Conservation (phyloP, 1,140 invertebrate species). For the Cataglyphis hispanica region DNA sequence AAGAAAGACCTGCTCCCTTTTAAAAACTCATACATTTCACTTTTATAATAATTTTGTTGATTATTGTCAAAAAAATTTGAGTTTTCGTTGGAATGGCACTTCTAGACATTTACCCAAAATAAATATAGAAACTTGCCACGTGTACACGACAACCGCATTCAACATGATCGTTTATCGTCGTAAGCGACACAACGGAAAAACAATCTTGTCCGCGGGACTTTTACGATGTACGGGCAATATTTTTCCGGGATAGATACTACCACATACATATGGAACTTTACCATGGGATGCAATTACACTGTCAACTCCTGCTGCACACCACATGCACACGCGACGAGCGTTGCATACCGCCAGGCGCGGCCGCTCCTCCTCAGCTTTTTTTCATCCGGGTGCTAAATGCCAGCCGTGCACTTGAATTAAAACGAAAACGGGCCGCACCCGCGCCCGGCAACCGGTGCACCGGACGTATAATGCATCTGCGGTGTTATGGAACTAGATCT, state of each 20-base stretch:
- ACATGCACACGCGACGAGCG: constrained; percentile 4
- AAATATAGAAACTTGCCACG: too few relatives aligned
- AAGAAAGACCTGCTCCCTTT: too few relatives aligned
- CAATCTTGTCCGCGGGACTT: background rate
- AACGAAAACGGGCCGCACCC: constrained; percentile 41
- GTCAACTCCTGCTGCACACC: constrained; percentile 29
- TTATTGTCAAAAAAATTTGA: too few relatives aligned
- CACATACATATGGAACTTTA: constrained; percentile 8
- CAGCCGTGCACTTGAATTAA: constrained; percentile 63
- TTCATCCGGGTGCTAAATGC: constrained; percentile 28
- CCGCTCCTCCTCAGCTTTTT: background rate
- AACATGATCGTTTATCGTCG: too few relatives aligned
- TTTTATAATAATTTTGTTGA: too few relatives aligned
- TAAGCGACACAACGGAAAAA: background rate
- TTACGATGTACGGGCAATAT: constrained; percentile 22
- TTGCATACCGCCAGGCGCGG: constrained; percentile 45
- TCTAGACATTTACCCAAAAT: too few relatives aligned
- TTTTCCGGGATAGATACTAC: background rate
- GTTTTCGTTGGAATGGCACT: too few relatives aligned
- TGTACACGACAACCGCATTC: background rate
- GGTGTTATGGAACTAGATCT: constrained; percentile 32
- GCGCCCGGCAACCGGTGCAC: constrained; percentile 42
- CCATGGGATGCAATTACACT: background rate
- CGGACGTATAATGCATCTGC: constrained; percentile 60
- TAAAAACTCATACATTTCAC: too few relatives aligned